Evolutionary conservation across 2,797 vertebrate species (phyloP), one percentile per base, ranked within the genome.

Genomic region (Gallinago solitaria): DNA sequence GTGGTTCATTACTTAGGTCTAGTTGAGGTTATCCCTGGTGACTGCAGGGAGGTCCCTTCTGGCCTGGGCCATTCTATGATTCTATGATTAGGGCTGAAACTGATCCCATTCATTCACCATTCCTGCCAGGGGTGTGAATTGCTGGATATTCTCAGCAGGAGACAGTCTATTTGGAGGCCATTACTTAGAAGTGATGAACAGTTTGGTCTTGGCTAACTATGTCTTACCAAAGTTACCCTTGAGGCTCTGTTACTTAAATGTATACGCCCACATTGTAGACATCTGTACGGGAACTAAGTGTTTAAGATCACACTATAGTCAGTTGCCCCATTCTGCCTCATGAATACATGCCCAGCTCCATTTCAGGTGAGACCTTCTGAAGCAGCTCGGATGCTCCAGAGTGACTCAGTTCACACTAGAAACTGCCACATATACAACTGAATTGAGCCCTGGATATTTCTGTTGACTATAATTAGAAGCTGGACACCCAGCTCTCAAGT

Each of bases 301-400:
- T 54, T 87, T 16, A 33, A 57, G 28, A n/a, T 69, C 45, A 21
- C 32, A 18, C 8, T 28, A 48, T 5, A 47, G 11, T n/a, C 30
- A 30, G 27, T 61, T 71, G n/a, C 53, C 14, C 23, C 13, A 3
- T 27, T 68, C 39, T 19, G 25, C 11, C 20, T 63, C 1, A 0
- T 16, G 16, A n/a, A 17, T 4, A 16, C 10, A 1, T 28, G 9
- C 10, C 45, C 43, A 65, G 30, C 14, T 82, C 21, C 1, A 0
- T 59, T 76, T 33, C 61, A 43, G 65, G 13, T 39, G 24, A 74
- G 28, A 78, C 16, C 12, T 91, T 61, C 45, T 43, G 14, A 53
- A 54, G 33, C 5, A 85, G n/a, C 53, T 75, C 41, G 20, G 18
- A 17, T 47, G 11, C 33, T 69, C 28, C 45, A 6, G 32, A 39